Evolutionary conservation across 2,888 invertebrate genomes (phyloP), one percentile per base, ranked within the genome.

Genomic region (Ennomos quercinarius): DNA sequence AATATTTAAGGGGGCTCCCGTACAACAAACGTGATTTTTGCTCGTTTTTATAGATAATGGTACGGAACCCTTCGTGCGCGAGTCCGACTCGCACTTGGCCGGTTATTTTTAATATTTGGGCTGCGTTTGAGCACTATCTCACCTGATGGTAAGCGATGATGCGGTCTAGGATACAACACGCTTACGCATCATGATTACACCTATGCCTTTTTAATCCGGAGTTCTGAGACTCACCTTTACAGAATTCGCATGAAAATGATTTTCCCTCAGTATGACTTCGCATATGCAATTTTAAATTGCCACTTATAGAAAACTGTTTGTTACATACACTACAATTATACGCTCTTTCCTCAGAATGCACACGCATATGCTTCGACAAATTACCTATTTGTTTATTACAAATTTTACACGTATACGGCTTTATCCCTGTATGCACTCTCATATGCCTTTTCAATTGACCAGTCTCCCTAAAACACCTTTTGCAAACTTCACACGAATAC

Each of bases 351-450:
- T 86, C 86, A 0, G 85, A 79, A 57, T 91, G 91, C 0, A 88
- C 76, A 0, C 80, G 72, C 90, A 90, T 89, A 65, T 91, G 91
- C 35, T 89, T 89, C 0, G 89, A 83, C 8, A 91, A 59, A 66
- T 90, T 89, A 0, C 87, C 87, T 9, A 91, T 87, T 49, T 91
- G 89, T 38, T 91, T 91, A 41, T 89, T 88, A 51, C 91, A 91
- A 1, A 91, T 73, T 53, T 89, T 89, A 55, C 91, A 91, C 0
- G 89, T 89, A 39, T 88, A 89, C 0, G 89, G 84, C 44, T 90
- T 90, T 0, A 87, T 61, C 0, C 91, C 91, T 0, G 85, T 87
- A 10, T 91, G 91, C 0, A 88, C 81, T 0, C 87, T 60, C 81
- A 84, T 81, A 56, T 91, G 91, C 0, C 89, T 56, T 66, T 91